These are phyloP conservation scores for Sebastes umbrosus DNA, from an alignment of 2,797 vertebrate species.

Conservation along the genomic window DNA sequence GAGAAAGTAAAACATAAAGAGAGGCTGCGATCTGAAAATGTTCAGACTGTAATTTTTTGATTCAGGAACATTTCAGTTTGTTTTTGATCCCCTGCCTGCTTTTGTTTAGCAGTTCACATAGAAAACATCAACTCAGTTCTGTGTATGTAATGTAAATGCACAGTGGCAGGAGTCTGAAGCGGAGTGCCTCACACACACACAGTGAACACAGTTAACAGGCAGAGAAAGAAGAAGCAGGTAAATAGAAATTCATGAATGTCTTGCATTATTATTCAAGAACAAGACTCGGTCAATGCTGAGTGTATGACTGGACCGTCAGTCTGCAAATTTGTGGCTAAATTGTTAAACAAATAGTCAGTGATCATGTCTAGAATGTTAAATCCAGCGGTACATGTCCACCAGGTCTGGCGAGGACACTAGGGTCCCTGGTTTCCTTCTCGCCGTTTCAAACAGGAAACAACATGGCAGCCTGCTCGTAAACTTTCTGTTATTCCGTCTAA, in stretches of 20 bases:
- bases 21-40: constrained; percentile 13
- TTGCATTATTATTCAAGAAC: not conserved
- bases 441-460: no score
- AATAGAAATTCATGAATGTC: not conserved
- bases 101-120: constrained; percentile 26
- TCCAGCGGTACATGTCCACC: no score
- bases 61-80: constrained; percentile 33
- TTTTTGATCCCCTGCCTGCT: constrained; percentile 29
- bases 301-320: no score
- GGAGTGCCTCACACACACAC: not conserved
- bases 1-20: constrained; percentile 8
- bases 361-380: no score
- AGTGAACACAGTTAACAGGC: not conserved
- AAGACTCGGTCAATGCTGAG: no score
- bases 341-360: no score
- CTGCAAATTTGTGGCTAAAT: no score
- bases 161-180: not conserved
- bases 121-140: constrained; percentile 13
- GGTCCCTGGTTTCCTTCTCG: no score
- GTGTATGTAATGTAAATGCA: not conserved
- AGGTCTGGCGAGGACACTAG: no score
- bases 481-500: no score
- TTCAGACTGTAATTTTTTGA: constrained; percentile 38
- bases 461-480: no score
- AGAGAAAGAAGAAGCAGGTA: not conserved